Evolutionary conservation across 2,888 invertebrate genomes (phyloP).

Genomic region (Sarcophaga variegata): DNA sequence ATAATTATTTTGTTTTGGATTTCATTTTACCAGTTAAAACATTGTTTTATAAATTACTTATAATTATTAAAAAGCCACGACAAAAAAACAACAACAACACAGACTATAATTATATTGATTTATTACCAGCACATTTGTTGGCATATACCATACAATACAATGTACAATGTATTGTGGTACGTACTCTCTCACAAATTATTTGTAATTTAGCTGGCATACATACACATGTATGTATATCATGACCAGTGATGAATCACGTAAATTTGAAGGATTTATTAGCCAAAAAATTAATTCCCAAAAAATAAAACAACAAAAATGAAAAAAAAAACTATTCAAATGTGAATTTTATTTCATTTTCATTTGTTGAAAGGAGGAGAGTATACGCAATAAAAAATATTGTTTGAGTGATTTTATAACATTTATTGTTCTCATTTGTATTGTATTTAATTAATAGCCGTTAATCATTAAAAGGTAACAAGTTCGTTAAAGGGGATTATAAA

Average conservation of each 20-base stretch:
- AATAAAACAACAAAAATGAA: not conserved
- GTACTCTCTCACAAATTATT: not conserved
- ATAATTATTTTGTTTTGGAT: not conserved
- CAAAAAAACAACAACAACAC: not conserved
- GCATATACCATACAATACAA: too few species aligned
- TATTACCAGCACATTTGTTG: not conserved
- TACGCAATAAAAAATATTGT: not conserved
- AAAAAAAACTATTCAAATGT: not conserved
- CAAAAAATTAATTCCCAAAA: not conserved
- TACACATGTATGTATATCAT: not conserved
- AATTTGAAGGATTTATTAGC: not conserved
- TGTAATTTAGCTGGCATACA: not conserved
- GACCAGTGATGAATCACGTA: not conserved
- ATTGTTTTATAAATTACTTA: not conserved
- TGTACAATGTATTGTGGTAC: too few species aligned
- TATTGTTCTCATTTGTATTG: not conserved
- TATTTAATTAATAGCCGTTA: not conserved
- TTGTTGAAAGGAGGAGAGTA: not conserved
- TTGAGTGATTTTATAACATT: not conserved
- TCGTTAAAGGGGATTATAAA: too few species aligned
- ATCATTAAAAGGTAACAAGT: too few species aligned
- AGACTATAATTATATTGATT: slow-evolving; percentile 2
- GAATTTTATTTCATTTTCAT: not conserved
- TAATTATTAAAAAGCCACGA: not conserved
- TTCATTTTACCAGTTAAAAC: not conserved